A percentile compares a stretch with the other conserved stretches of the same genome.
Conservation (phyloP, 2,888 invertebrate genomes). For the Polyommatus icarus region DNA sequence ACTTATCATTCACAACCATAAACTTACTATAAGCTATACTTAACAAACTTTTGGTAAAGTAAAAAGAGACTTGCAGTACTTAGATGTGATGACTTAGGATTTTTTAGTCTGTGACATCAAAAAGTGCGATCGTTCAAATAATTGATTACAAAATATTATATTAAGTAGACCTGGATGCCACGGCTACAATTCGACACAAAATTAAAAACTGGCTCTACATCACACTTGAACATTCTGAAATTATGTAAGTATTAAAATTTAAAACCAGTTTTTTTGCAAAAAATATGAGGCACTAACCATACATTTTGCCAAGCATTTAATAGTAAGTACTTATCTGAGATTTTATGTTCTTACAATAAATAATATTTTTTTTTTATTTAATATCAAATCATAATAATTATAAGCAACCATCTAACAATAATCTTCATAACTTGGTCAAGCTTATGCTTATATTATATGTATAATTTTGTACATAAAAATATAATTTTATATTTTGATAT, state of each 20-base stretch:
- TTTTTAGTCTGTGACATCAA: neutral
- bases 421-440: slow-evolving; percentile 22
- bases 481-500: slow-evolving; percentile 3
- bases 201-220: neutral
- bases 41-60: neutral
- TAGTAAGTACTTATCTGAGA: neutral
- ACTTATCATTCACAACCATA: slow-evolving; percentile 65
- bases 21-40: slow-evolving; percentile 46
- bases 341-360: neutral
- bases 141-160: neutral
- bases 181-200: neutral
- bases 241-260: too few species aligned
- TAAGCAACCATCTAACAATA: slow-evolving; percentile 5
- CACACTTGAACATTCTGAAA: neutral
- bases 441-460: slow-evolving; percentile 1
- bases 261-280: neutral
- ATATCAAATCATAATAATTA: neutral
- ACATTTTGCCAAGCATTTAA: neutral
- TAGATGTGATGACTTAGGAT: neutral
- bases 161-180: neutral
- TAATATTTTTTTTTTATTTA: neutral
- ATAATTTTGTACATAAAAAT: slow-evolving; percentile 27
- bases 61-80: neutral
- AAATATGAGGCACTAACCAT: neutral
- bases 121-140: neutral